phyloP scores from a whole-genome alignment of 23 tunicate genomes.

The Clavelina lepadiformis region DNA sequence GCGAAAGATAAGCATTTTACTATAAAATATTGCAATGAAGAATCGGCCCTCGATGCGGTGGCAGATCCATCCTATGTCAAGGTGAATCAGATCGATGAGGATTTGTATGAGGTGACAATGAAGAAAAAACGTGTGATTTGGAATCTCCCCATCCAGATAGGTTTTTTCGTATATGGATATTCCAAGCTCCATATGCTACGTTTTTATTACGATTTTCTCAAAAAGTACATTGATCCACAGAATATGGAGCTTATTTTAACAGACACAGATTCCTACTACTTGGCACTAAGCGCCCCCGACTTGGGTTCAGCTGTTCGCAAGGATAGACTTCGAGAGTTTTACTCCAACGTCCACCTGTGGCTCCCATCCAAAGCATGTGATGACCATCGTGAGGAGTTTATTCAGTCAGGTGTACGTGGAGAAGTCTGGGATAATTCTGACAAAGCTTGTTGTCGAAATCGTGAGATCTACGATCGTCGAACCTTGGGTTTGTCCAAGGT shows the following conservation, averaged over 20 bases:
- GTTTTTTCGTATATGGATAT: neutral
- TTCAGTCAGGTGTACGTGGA: neutral
- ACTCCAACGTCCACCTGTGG: neutral
- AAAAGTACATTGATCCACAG: neutral
- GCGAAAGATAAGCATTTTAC: neutral
- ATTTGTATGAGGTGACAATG: neutral
- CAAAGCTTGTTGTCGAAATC: neutral
- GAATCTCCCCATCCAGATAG: neutral
- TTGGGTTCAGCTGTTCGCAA: neutral
- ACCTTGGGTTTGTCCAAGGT: neutral
- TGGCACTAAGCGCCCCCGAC: neutral
- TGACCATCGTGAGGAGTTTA: neutral
- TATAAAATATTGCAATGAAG: neutral
- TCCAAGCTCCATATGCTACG: neutral
- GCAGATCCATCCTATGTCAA: neutral
- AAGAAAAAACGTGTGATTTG: neutral
- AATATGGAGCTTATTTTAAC: neutral
- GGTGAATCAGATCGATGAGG: neutral
- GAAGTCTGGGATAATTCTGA: neutral
- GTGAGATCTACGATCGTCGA: neutral
- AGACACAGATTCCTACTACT: neutral
- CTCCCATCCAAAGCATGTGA: neutral
- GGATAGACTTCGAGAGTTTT: neutral
- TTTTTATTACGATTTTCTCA: neutral
- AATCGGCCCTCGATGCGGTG: neutral